Base-by-base conservation (phyloP, 2,888 invertebrate species). In the Galerucella calmariensis region DNA sequence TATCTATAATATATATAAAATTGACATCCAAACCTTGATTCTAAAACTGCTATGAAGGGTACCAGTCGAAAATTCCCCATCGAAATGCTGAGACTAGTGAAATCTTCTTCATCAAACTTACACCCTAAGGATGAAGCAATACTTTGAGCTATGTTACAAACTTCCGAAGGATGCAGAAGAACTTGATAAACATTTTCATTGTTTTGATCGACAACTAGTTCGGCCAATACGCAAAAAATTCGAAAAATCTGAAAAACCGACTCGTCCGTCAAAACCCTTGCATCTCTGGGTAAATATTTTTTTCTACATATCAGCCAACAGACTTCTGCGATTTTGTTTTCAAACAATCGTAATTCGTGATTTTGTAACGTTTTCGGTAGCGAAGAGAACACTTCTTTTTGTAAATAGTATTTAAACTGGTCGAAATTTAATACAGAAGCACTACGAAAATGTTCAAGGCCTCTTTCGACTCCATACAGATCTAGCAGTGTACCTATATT, bases 231-330 rank as follows among this genome's bases (percentile, higher is more conserved):
- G 82, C 95, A 95, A 86, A 94, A 95, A 81, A 95, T 92, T 78
- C 94, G 88, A 86, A 94, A 95, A 72, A 95, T 89, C 83, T 94
- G 92, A 85, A 92, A 93, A 9, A 93, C 89, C 20, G 92, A 92
- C 70, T 91, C 90, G 78, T 93, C 92, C 11, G 89, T 86, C 80
- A 94, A 92, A 10, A 92, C 86, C 2, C 91, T 89, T 80, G 90
- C 89, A 77, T 92, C 90, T 59, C 93, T 88, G 4, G 88, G 86
- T 27, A 93, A 82, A 77, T 92, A 91, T 70, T 88, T 89, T 83
- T 92, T 93, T 73, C 92, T 90, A 83, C 94, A 95, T 9, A 95
- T 91, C 74, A 94, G 88, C 95, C 95, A 95, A 85, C 95, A 95
- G 69, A 93, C 92, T 88, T 94, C 93, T 79, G 94, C 93, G 48